Base-by-base conservation (phyloP, 2,113 vertebrate genomes). In the Bubo scandiacus region DNA sequence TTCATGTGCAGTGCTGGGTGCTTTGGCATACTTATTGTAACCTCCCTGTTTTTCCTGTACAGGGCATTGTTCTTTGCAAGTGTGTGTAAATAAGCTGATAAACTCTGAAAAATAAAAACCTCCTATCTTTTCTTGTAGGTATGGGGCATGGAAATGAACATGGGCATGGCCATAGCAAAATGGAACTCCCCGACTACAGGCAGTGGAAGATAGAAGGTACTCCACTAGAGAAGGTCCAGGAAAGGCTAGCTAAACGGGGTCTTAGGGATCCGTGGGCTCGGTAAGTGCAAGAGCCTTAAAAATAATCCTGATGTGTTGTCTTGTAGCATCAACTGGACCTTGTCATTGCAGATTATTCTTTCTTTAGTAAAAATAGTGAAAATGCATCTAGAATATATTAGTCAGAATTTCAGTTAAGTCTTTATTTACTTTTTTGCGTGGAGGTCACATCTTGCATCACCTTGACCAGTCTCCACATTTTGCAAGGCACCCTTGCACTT, bases 181-280 rank as follows among this genome's bases (percentile, higher is more conserved):
- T 98, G 87, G 94, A 98, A 15, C 96, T 99, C 94, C 99, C 99
- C 0, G 99, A 99, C 97, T 99, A 98, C 92, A 98, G 78, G 73
- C 98, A 98, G 45, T 99, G 99, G 99, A 99, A 99, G 92, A 81
- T 97, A 11, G 98, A 99, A 82, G 99, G 99, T 25, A 99, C 99
- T 3, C 99, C 99, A 0, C 83, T 99, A 27, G 98, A 99, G 95
- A 75, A 95, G 16, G 98, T 99, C 25, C 98, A 99, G 96, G 79
- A 98, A 81, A 98, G 95, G 92, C 97, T 99, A 81, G 98, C 98
- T 26, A 96, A 91, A 29, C 97, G 97, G 40, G 99, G 99, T 8
- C 98, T 99, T 21, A 98, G 97, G 67, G 99, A 99, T 81, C 99
- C 99, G 0, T 99, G 99, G 99, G 97, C 96, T 91, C 99, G 99